Evolutionary conservation across 2,888 invertebrate genomes (phyloP).

Genomic region (Enoplolaimus lenunculus): DNA sequence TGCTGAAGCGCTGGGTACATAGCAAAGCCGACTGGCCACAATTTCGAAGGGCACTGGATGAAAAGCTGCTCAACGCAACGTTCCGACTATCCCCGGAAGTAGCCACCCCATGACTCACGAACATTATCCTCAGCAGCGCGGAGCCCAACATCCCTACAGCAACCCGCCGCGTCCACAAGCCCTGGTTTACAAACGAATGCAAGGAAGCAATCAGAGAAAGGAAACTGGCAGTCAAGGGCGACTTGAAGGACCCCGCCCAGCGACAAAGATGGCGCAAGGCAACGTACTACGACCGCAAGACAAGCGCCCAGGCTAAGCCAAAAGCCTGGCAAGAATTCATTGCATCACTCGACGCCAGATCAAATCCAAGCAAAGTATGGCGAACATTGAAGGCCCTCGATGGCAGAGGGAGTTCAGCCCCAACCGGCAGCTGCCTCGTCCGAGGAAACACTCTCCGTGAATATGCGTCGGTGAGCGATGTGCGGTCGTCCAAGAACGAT

Average conservation of each 20-base stretch:
- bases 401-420: no score
- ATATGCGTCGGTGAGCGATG: neutral
- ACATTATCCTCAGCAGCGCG: neutral
- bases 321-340: neutral
- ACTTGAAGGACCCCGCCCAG: neutral
- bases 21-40: neutral
- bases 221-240: neutral
- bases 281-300: neutral
- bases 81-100: neutral
- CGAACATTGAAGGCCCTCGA: neutral
- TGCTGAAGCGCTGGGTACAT: neutral
- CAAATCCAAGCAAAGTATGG: neutral
- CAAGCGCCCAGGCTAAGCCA: neutral
- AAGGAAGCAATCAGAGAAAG: neutral
- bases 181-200: slow-evolving; percentile 3
- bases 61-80: neutral
- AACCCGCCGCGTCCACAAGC: neutral
- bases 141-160: neutral
- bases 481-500: neutral
- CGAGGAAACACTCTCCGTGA: no score
- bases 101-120: neutral
- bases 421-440: no score
- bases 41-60: neutral
- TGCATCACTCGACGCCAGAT: neutral
- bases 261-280: neutral